A percentile compares a stretch with the other conserved stretches of the same genome.
Conservation (phyloP, 2,113 vertebrate genomes). For the Jaculus jaculus region DNA sequence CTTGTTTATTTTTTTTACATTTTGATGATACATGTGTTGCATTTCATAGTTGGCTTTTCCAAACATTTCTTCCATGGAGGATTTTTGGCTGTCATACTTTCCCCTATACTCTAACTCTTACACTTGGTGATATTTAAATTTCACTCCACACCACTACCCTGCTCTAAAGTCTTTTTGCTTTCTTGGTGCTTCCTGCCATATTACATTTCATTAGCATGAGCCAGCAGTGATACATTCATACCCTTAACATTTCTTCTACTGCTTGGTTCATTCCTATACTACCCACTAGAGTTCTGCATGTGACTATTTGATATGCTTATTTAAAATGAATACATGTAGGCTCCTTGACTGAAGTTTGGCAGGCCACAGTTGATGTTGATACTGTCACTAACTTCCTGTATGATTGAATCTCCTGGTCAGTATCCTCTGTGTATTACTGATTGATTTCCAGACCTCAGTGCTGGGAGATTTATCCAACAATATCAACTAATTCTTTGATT, state of each 20-base stretch:
- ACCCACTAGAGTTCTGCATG: neutral
- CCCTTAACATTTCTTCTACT: neutral
- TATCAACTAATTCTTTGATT: neutral
- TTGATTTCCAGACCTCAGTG: neutral
- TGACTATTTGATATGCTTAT: slow-evolving; percentile 27
- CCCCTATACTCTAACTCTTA: neutral
- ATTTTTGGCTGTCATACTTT: neutral
- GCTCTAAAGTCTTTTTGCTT: neutral
- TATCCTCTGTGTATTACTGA: neutral
- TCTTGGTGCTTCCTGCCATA: neutral
- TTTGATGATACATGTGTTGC: neutral
- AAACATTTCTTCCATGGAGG: neutral
- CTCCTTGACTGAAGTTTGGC: neutral
- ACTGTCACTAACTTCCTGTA: neutral
- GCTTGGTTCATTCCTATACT: neutral
- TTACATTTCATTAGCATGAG: neutral
- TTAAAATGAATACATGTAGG: slow-evolving; percentile 19
- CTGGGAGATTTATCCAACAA: neutral
- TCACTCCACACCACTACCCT: neutral
- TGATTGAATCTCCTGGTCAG: neutral
- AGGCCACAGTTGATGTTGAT: slow-evolving; percentile 26
- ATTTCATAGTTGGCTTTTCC: neutral
- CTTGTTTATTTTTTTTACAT: neutral
- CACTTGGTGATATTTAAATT: neutral
- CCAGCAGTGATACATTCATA: neutral